Conservation (phyloP, 37 sponge, comb jelly and placozoan species). For the Spongia lamella region DNA sequence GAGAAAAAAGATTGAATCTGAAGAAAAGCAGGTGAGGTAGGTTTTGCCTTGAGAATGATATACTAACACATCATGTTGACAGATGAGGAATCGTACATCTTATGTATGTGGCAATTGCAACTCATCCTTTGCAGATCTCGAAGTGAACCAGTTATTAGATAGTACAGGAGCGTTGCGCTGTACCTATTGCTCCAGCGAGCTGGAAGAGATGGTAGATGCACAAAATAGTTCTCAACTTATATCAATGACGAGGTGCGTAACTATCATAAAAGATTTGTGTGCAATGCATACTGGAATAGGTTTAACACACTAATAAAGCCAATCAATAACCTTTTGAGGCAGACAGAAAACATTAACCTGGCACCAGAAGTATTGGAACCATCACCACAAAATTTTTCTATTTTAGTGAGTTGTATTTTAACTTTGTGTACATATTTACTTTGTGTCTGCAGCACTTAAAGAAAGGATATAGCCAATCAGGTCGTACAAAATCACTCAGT, state of each 20-base stretch:
- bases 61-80: background rate
- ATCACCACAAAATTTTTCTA: constrained; percentile 17
- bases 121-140: constrained; percentile 67
- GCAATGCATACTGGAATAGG: constrained; percentile 30
- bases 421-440: background rate
- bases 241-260: constrained; percentile 10
- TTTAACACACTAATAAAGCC: constrained; percentile 68
- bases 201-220: constrained; percentile 48
- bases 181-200: constrained; percentile 39
- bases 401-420: background rate
- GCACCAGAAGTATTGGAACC: constrained; percentile 78
- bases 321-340: constrained; percentile 55
- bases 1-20: constrained; percentile 69
- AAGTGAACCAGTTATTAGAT: constrained; percentile 77
- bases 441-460: no score
- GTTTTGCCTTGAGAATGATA: background rate
- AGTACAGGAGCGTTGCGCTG: constrained; percentile 68
- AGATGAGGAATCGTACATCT: constrained; percentile 71
- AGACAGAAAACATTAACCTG: constrained; percentile 65
- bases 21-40: constrained; percentile 70
- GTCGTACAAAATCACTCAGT: background rate
- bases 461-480: no score
- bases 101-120: constrained; percentile 76
- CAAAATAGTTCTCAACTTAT: constrained; percentile 40
- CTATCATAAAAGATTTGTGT: background rate